Conservation (phyloP, 2,888 invertebrate species). For the Bellardia bayeri region DNA sequence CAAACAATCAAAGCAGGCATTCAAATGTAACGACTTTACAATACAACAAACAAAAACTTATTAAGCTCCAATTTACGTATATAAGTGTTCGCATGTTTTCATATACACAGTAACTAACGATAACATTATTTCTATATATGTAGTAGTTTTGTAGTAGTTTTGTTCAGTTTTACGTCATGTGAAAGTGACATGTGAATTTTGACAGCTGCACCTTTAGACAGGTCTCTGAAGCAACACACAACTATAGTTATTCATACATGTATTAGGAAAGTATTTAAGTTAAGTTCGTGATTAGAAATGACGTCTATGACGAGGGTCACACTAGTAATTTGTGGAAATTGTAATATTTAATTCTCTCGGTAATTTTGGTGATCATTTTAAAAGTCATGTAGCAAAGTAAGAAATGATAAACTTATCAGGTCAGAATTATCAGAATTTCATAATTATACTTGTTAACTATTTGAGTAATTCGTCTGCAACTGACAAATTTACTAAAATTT, state of each 20-base stretch:
- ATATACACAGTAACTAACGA: neutral
- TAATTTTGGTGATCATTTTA: no score
- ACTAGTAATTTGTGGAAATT: neutral
- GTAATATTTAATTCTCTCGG: neutral
- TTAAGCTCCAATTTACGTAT: constrained; percentile 58
- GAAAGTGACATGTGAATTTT: constrained; percentile 75
- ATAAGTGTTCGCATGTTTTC: constrained; percentile 16
- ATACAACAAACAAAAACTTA: constrained; percentile 1
- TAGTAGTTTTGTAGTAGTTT: constrained; percentile 33
- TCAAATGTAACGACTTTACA: constrained; percentile 8
- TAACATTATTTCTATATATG: neutral
- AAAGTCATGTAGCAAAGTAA: no score
- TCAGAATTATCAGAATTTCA: no score
- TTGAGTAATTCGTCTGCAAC: no score
- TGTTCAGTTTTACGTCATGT: constrained; percentile 53
- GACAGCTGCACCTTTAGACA: constrained; percentile 73
- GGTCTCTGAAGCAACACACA: constrained; percentile 28
- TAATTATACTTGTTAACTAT: no score
- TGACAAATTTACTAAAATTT: no score
- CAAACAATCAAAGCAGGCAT: constrained; percentile 25
- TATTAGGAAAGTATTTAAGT: constrained; percentile 9
- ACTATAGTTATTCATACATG: neutral
- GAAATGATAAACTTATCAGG: no score
- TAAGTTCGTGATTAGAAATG: constrained; percentile 45
- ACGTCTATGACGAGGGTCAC: neutral